Base-by-base conservation (phyloP, 2,888 invertebrate species). In the Lissonota sp. region DNA sequence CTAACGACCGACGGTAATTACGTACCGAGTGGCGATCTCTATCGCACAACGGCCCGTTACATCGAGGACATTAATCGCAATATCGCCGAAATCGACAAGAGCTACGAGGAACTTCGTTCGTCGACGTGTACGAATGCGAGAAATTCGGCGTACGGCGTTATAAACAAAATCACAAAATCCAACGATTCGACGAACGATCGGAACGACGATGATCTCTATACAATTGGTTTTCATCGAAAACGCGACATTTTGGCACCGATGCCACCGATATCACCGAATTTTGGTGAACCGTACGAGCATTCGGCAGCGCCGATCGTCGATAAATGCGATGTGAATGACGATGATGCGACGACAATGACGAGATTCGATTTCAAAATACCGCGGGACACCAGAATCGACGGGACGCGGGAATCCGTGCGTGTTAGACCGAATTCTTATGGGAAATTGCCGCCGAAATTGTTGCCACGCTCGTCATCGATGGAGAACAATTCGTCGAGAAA, bases 31-130 rank as follows among this genome's bases (percentile, higher is more conserved):
- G 90, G 90, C 12, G 90, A 91, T 85, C 86, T 91, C 3, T 91
- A 90, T 53, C 86, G 90, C 6, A 90, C 89, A 51, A 90, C 91
- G 1, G 88, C 88, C 0, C 87, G 87, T 64, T 91, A 91, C 82
- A 91, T 91, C 79, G 91, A 91, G 64, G 91, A 91, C 63, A 90
- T 91, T 8, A 91, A 91, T 71, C 84, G 86, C 6, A 91, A 91
- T 77, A 88, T 91, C 8, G 91, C 91, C 0, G 91, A 91, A 76
- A 91, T 91, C 66, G 91, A 91, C 57, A 89, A 90, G 66, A 91
- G 88, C 37, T 90, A 89, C 83, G 90, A 90, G 69, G 88, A 89
- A 57, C 77, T 90, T 7, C 83, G 88, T 10, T 84, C 86, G 39
- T 83, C 86, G 4, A 79, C 80, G 5, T 82, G 74, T 12, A 80